phyloP scores from a whole-genome alignment of 92 coral and sea anemone genomes.

The Phenganax subtilis region DNA sequence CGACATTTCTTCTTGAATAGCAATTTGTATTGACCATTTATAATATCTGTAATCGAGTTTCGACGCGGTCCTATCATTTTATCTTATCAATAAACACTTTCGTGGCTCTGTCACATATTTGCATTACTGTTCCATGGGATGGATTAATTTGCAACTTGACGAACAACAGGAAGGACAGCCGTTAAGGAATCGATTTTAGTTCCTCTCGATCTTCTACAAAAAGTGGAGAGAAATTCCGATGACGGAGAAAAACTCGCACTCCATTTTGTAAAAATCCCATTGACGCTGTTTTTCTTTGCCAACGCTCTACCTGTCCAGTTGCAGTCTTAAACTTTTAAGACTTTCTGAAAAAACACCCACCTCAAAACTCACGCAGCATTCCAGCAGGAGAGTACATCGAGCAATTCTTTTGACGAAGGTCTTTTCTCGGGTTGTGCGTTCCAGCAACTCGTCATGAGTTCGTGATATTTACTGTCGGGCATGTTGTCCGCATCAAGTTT shows the following conservation, averaged over 20 bases:
- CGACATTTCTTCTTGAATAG: no score
- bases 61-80: neutral
- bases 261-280: no score
- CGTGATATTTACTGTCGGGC: slow-evolving; percentile 75
- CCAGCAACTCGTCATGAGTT: slow-evolving; percentile 87
- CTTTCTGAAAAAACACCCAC: no score
- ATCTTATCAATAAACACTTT: neutral
- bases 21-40: no score
- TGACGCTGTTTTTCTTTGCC: neutral
- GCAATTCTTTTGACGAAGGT: slow-evolving; percentile 57
- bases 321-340: neutral
- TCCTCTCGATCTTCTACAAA: neutral
- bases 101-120: neutral
- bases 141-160: neutral
- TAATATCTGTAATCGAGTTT: neutral
- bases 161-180: no score
- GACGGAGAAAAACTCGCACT: no score
- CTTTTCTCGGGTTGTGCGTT: slow-evolving; percentile 62
- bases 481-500: slow-evolving; percentile 65
- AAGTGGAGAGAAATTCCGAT: no score
- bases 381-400: slow-evolving; percentile 53
- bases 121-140: slow-evolving; percentile 4
- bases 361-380: neutral
- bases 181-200: no score
- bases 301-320: neutral